A percentile compares a stretch with the other conserved stretches of the same genome.
These are phyloP conservation scores for Epistrophe eligans DNA, from an alignment of 2,888 invertebrate genomes.

Conservation along the genomic window DNA sequence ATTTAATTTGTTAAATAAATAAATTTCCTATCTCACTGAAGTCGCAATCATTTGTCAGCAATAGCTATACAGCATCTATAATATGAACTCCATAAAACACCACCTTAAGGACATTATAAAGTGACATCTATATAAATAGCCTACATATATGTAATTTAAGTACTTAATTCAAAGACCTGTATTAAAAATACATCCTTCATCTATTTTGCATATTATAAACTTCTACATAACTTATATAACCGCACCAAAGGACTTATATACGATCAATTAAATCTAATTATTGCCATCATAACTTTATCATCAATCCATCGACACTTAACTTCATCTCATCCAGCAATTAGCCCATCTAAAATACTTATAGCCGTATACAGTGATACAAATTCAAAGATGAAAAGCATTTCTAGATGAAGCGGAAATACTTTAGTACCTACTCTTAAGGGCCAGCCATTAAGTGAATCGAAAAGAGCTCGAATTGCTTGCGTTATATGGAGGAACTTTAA, in stretches of 20 bases:
- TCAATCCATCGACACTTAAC: slow-evolving; percentile 51
- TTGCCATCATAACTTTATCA: slow-evolving; percentile 60
- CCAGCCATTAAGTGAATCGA: slow-evolving; percentile 35
- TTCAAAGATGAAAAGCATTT: slow-evolving; percentile 36
- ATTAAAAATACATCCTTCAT: not conserved
- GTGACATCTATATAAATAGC: too few relatives aligned
- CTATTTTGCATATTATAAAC: slow-evolving; percentile 6
- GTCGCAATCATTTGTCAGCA: too few relatives aligned
- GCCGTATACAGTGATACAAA: slow-evolving; percentile 5
- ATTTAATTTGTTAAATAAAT: too few relatives aligned
- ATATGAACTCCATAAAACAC: too few relatives aligned
- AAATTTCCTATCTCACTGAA: too few relatives aligned
- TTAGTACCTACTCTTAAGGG: slow-evolving; percentile 53
- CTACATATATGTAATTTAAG: too few relatives aligned
- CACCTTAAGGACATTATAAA: too few relatives aligned
- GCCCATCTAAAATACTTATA: slow-evolving; percentile 17
- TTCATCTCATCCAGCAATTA: slow-evolving; percentile 54
- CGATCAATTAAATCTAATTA: slow-evolving; percentile 72
- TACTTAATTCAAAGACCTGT: not conserved
- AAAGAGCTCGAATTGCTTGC: slow-evolving; percentile 4
- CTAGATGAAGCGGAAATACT: slow-evolving; percentile 19
- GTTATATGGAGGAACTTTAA: slow-evolving; percentile 5
- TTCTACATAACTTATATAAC: slow-evolving; percentile 20
- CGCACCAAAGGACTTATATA: slow-evolving; percentile 44
- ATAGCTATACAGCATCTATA: too few relatives aligned